Conservation (phyloP, 2,797 vertebrate genomes). For the Oreonectes daqikongensis region DNA sequence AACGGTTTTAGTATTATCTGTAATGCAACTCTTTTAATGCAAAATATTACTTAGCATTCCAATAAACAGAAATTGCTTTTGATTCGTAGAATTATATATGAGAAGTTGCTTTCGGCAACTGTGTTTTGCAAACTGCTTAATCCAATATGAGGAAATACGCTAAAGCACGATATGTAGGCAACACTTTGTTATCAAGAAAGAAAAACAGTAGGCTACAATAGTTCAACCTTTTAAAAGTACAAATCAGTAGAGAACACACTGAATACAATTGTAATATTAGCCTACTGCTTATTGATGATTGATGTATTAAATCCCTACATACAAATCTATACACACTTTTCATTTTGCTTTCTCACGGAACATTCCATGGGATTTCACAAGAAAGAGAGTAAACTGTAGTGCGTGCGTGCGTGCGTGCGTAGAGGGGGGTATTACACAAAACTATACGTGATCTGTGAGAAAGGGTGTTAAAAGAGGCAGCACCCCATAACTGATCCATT, state of each 20-base stretch:
- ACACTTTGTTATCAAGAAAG: too few relatives aligned
- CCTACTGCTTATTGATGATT: not conserved
- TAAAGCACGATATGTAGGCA: not conserved
- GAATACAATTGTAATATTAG: not conserved
- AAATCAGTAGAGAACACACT: too few relatives aligned
- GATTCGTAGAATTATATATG: not conserved
- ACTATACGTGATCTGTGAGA: not conserved
- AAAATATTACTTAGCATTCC: not conserved
- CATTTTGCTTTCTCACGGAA: not conserved
- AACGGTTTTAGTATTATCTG: too few relatives aligned
- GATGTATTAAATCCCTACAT: not conserved
- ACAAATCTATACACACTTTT: not conserved
- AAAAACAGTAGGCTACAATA: too few relatives aligned
- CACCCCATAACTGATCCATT: not conserved
- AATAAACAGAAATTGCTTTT: not conserved
- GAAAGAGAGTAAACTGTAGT: not conserved
- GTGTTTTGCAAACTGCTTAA: not conserved
- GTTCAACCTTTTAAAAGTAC: not conserved
- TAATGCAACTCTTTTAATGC: not conserved
- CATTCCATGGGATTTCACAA: not conserved
- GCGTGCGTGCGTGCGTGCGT: not conserved
- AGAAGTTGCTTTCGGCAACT: not conserved
- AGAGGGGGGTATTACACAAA: not conserved
- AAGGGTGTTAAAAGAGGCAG: not conserved
- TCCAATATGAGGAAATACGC: not conserved